Base-by-base conservation (phyloP, 2,797 vertebrate species). In the Notoglanidium macrostoma region DNA sequence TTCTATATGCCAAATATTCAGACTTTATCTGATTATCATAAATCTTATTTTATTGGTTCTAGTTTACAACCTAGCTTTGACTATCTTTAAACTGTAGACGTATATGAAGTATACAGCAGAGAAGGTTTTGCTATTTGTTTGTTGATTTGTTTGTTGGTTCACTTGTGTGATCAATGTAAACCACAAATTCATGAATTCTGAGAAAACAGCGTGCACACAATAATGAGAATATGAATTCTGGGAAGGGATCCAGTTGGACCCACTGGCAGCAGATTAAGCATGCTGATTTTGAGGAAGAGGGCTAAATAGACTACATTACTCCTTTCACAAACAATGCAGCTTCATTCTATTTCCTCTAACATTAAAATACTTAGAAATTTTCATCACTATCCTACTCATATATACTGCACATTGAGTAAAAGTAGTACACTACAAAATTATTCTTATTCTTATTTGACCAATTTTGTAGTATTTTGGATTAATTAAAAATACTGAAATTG, bases 171-270 rank as follows among this genome's bases (percentile, higher is more conserved):
- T 95, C 94, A 94, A 94, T 93, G 92, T 93, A 94, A 95, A 94
- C 90, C 86, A 93, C 93, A 91, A 95, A 94, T 95, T 94, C 90
- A 86, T 84, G 93, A 93, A 95, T 95, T 94, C 87, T 93, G 92
- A 92, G 92, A 92, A 93, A 92, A 91, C 92, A 91, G 92, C 92
- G 90, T 89, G 92, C 92, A 92, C 94, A 93, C 93, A 95, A 94
- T 95, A 96, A 94, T 93, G 93, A 94, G 92, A 90, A 93, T 93
- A 93, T 92, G 93, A 92, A 92, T 93, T 94, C 94, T 95, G 94
- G 95, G 95, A 95, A 46, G 83, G 55, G 85, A 83, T 96, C 95
- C 95, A 96, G 94, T 94, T 94, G 94, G 94, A 93, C 85, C 88
- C 85, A 91, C 86, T 87, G 90, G 92, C 92, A 92, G 92, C 92